A percentile compares a stretch with the other conserved stretches of the same genome.
phyloP scores from a whole-genome alignment of 2,888 invertebrate genomes.

The Lepidochitona cinerea region DNA sequence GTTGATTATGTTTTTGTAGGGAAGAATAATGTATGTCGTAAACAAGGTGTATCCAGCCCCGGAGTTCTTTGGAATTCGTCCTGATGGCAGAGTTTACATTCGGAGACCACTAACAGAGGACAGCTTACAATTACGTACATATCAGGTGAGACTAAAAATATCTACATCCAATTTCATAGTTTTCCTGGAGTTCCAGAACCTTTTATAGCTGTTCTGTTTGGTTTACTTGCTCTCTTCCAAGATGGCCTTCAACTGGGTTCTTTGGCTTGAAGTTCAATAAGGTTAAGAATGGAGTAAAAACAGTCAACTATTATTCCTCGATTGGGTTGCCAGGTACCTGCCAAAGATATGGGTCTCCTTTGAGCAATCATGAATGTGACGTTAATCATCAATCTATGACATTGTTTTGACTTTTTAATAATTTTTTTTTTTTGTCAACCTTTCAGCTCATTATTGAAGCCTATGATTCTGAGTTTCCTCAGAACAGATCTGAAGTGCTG shows the following conservation, averaged over 20 bases:
- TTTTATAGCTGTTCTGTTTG: too few relatives aligned
- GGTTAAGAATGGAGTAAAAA: too few relatives aligned
- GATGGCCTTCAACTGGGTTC: too few relatives aligned
- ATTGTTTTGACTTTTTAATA: background rate
- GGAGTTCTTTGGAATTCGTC: background rate
- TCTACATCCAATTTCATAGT: too few relatives aligned
- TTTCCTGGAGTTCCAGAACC: too few relatives aligned
- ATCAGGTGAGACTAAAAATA: background rate
- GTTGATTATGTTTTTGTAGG: background rate
- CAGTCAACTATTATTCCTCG: too few relatives aligned
- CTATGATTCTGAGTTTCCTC: background rate
- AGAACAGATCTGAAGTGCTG: background rate
- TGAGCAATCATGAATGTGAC: too few relatives aligned
- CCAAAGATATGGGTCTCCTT: too few relatives aligned
- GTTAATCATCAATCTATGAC: too few relatives aligned
- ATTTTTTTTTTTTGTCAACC: background rate
- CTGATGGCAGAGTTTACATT: background rate
- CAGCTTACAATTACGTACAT: background rate
- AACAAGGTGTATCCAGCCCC: background rate
- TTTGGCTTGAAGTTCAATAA: too few relatives aligned
- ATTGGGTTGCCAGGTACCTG: too few relatives aligned
- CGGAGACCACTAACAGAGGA: background rate
- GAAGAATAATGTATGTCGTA: background rate
- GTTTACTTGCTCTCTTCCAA: too few relatives aligned
- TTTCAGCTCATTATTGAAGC: background rate